Evolutionary conservation across 1,140 invertebrate genomes (phyloP).

Genomic region (Trichoplusia ni): DNA sequence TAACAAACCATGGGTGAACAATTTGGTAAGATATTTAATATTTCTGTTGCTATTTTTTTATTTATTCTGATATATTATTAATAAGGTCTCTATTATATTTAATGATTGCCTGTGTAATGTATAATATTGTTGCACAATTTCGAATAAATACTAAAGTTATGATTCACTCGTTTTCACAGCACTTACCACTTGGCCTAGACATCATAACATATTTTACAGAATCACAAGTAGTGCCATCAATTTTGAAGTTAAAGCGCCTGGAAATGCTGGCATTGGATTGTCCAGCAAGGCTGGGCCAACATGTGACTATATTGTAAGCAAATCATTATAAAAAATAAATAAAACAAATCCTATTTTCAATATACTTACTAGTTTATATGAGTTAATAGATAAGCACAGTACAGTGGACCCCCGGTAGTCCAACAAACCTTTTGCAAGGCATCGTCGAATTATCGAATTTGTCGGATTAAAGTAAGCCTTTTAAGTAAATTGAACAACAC

Average conservation of each 20-base stretch:
- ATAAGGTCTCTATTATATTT: too few relatives aligned
- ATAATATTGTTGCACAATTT: neutral
- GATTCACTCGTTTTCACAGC: conserved; percentile 30
- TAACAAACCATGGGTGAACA: neutral
- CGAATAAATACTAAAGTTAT: neutral
- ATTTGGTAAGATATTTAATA: neutral
- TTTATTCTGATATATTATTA: too few relatives aligned
- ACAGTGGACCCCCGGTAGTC: conserved; percentile 12
- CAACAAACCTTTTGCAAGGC: conserved; percentile 2
- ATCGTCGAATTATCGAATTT: conserved; percentile 4
- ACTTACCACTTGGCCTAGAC: conserved; percentile 21
- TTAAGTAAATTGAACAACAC: too few relatives aligned
- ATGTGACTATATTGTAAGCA: conserved; percentile 33
- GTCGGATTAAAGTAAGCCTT: conserved; percentile 3
- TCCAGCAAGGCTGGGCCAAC: neutral
- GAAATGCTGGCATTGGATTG: conserved; percentile 34
- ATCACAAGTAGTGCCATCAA: conserved; percentile 30
- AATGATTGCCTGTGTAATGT: neutral
- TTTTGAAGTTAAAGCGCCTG: conserved; percentile 36
- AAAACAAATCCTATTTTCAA: too few relatives aligned
- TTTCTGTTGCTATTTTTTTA: neutral
- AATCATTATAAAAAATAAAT: too few relatives aligned
- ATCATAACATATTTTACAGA: conserved; percentile 28
- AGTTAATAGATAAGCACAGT: too few relatives aligned
- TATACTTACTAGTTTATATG: too few relatives aligned